These are phyloP conservation scores for Xestobium rufovillosum DNA, from an alignment of 2,888 invertebrate genomes.

Conservation along the genomic window DNA sequence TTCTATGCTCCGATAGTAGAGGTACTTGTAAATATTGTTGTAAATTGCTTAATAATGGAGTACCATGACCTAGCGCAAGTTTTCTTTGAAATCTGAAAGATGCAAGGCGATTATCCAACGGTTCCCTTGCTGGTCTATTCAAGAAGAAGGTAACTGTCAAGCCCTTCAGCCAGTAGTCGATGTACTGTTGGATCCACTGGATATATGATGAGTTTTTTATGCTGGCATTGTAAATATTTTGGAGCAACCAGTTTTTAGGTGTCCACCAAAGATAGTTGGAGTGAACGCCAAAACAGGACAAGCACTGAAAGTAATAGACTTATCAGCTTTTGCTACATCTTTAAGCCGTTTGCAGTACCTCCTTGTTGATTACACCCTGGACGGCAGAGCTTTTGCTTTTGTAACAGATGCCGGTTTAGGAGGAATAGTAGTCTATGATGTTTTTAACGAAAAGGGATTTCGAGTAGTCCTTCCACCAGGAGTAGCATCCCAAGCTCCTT, in stretches of 20 bases:
- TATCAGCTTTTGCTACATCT: conserved; percentile 45
- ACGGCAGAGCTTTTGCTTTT: conserved; percentile 45
- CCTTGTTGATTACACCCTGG: conserved; percentile 49
- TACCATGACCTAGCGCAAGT: conserved; percentile 53
- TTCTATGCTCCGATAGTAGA: too few relatives aligned
- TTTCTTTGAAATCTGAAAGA: conserved; percentile 46
- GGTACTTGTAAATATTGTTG: too few relatives aligned
- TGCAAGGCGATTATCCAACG: conserved; percentile 50
- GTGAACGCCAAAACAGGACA: conserved; percentile 51
- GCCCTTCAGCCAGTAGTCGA: conserved; percentile 65
- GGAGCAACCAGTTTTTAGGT: conserved; percentile 50
- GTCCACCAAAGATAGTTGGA: conserved; percentile 54
- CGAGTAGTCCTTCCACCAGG: conserved; percentile 52
- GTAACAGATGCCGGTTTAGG: conserved; percentile 46
- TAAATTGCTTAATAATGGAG: too few relatives aligned
- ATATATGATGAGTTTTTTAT: conserved; percentile 54
- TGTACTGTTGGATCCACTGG: conserved; percentile 52
- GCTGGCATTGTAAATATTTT: conserved; percentile 53
- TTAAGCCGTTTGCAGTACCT: conserved; percentile 53
- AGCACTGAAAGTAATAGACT: conserved; percentile 52
- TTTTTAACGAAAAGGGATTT: conserved; percentile 44
- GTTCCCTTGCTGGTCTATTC: conserved; percentile 60
- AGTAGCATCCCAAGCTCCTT: conserved; percentile 35
- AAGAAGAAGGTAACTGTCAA: conserved; percentile 62
- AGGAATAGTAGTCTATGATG: conserved; percentile 48